Evolutionary conservation across 2,888 invertebrate species (phyloP).

Genomic region (Leucania comma): DNA sequence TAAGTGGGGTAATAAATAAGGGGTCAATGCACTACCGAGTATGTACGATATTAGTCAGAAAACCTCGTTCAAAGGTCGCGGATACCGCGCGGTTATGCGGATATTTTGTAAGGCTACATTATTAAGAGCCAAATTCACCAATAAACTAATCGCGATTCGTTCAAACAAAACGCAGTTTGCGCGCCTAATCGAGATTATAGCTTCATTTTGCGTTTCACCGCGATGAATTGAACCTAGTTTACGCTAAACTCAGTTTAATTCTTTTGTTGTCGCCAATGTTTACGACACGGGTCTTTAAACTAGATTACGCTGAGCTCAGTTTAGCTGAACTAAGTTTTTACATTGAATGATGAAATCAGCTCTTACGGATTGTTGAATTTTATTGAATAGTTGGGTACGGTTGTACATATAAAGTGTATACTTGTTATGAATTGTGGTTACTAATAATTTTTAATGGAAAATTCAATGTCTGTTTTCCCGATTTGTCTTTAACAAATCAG

Average conservation of each 20-base stretch:
- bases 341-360: no score
- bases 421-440: background rate
- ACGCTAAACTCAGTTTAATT: no score
- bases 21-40: conserved; percentile 3
- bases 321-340: no score
- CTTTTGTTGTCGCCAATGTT: no score
- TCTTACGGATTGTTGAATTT: conserved; percentile 18
- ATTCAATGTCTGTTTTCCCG: background rate
- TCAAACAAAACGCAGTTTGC: no score
- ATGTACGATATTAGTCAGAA: conserved; percentile 10
- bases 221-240: no score
- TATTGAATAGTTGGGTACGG: background rate
- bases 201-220: no score
- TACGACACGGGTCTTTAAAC: no score
- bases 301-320: no score
- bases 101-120: conserved; percentile 19
- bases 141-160: no score
- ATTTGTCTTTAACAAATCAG: background rate
- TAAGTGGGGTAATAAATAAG: conserved; percentile 11
- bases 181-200: no score
- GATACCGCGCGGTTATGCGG: background rate
- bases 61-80: conserved; percentile 16
- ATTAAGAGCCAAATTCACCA: no score
- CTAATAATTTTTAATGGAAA: background rate
- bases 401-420: background rate